These are phyloP conservation scores for Polylopha cassiicola DNA, from an alignment of 2,888 invertebrate species.

Conservation along the genomic window DNA sequence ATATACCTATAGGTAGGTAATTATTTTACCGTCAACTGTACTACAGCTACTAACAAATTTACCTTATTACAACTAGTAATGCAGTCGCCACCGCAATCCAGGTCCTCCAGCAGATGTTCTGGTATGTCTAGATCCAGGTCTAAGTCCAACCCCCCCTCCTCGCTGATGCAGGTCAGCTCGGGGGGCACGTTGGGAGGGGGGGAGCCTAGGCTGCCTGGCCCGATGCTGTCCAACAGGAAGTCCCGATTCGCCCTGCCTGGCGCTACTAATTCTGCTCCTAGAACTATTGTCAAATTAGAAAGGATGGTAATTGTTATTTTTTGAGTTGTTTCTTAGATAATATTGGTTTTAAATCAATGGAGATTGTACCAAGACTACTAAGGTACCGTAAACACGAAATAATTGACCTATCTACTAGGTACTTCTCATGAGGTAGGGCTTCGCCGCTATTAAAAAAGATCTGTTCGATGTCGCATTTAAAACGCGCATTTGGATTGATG, in stretches of 20 bases:
- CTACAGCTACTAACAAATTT: slow-evolving; percentile 8
- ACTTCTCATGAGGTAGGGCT: too few species aligned
- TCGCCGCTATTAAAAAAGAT: too few species aligned
- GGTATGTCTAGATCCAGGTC: slow-evolving; percentile 81
- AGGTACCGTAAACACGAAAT: too few species aligned
- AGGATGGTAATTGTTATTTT: too few species aligned
- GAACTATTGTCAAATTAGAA: slow-evolving; percentile 55
- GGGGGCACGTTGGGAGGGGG: slow-evolving; percentile 76
- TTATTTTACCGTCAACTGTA: too few species aligned
- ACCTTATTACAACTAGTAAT: slow-evolving; percentile 91
- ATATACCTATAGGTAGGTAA: too few species aligned
- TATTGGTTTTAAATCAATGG: background rate
- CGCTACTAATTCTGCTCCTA: slow-evolving; percentile 70
- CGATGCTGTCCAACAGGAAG: slow-evolving; percentile 59
- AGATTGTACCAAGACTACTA: background rate
- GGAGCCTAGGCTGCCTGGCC: slow-evolving; percentile 65
- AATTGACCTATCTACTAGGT: too few species aligned
- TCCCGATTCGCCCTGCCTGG: slow-evolving; percentile 64
- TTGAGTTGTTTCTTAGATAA: too few species aligned
- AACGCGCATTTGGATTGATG: too few species aligned
- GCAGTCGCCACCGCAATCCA: slow-evolving; percentile 88
- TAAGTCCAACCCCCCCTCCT: slow-evolving; percentile 89
- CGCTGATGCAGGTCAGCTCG: slow-evolving; percentile 89
- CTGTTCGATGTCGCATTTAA: too few species aligned
- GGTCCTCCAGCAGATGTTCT: slow-evolving; percentile 85